These are phyloP conservation scores for Acleris emargana DNA, from an alignment of 2,888 invertebrate genomes.

Conservation along the genomic window DNA sequence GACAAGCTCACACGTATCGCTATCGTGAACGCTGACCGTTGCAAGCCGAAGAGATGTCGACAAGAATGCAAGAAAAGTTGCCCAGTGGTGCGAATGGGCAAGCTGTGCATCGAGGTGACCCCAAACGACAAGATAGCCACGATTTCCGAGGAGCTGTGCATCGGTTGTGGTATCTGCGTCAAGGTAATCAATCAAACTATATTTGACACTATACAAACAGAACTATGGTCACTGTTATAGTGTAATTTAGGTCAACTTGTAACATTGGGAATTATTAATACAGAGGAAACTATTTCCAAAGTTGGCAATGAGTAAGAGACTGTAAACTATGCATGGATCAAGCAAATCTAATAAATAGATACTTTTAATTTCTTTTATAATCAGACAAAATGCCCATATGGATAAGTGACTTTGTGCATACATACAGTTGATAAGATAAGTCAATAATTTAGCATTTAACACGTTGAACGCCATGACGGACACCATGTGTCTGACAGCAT, in stretches of 20 bases:
- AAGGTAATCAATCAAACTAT: constrained; percentile 86
- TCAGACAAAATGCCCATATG: too few species aligned
- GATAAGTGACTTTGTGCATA: too few species aligned
- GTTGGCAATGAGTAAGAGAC: too few species aligned
- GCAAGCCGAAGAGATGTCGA: constrained; percentile 99
- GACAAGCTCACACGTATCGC: constrained; percentile 98
- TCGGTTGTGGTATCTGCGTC: constrained; percentile 99
- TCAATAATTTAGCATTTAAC: too few species aligned
- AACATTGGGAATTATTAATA: not conserved
- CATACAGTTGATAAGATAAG: too few species aligned
- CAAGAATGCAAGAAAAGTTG: constrained; percentile 99
- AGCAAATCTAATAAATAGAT: too few species aligned
- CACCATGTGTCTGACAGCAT: too few species aligned
- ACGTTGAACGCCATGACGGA: too few species aligned
- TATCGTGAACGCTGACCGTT: constrained; percentile 98
- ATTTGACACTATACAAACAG: not conserved
- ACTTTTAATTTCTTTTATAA: too few species aligned
- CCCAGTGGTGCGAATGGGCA: constrained; percentile 99
- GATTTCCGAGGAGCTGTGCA: constrained; percentile 99
- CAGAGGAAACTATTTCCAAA: too few species aligned
- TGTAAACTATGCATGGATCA: too few species aligned
- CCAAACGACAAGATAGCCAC: constrained; percentile 98
- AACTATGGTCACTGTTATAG: not conserved
- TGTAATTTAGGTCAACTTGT: not conserved
- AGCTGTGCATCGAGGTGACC: constrained; percentile 98